Evolutionary conservation across 53 echinoderm and acorn worm genomes (phyloP).

Genomic region (Antedon mediterranea): DNA sequence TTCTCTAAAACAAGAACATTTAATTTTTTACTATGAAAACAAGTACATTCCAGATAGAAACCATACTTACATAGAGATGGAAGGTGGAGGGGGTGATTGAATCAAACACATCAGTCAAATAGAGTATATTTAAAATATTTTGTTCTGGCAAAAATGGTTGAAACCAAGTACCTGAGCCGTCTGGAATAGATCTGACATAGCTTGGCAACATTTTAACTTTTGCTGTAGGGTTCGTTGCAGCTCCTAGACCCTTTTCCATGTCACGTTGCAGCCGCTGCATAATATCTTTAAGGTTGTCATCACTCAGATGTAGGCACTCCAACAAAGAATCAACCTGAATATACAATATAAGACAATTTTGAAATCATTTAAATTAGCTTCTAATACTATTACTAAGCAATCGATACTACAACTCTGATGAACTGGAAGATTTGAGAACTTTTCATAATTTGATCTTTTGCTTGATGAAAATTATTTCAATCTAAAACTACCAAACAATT

Average conservation of each 20-base stretch:
- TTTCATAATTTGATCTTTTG: too few species aligned
- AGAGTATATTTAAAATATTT: too few species aligned
- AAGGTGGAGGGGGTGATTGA: too few species aligned
- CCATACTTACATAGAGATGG: too few species aligned
- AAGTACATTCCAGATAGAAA: too few species aligned
- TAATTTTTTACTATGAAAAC: too few species aligned
- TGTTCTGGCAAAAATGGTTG: too few species aligned
- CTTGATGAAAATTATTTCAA: too few species aligned
- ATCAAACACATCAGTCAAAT: too few species aligned
- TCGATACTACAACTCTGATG: background rate
- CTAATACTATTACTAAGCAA: background rate
- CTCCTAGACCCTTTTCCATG: slow-evolving; percentile 58
- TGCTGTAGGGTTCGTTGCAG: slow-evolving; percentile 43
- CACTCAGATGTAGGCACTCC: slow-evolving; percentile 13
- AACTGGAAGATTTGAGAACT: background rate
- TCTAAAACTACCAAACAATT: too few species aligned
- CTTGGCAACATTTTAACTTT: slow-evolving; percentile 84
- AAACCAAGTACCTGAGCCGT: slow-evolving; percentile 91
- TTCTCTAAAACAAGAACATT: slow-evolving; percentile 49
- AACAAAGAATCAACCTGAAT: slow-evolving; percentile 14
- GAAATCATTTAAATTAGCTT: too few species aligned
- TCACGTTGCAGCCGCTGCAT: slow-evolving; percentile 28
- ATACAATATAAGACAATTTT: background rate
- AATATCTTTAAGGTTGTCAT: slow-evolving; percentile 27
- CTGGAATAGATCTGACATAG: slow-evolving; percentile 62